Base-by-base conservation (phyloP, 2,888 invertebrate species). In the Platycnemis pennipes region DNA sequence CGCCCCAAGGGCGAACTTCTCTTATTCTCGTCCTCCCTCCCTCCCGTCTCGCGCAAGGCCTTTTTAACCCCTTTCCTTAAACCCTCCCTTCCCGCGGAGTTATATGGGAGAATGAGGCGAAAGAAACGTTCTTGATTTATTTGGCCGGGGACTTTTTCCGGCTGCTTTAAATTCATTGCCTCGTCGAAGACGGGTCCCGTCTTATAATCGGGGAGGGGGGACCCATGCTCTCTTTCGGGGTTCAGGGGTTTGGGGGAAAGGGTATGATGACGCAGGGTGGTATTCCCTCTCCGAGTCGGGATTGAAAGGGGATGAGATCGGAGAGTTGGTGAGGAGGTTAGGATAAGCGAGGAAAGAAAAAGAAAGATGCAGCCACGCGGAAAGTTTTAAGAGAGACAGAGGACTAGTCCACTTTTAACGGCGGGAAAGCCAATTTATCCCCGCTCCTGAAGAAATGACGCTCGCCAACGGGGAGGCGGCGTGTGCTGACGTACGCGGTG, bases 81-180 rank as follows among this genome's bases (percentile, higher is more conserved):
- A 77, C 22, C 42, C 86, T 0, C 86, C 86, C 44, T 2, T 13
- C 86, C 44, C 1, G 44, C 0, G 86, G n/a, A n/a, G n/a, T n/a
- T n/a, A n/a, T n/a, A 86, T 8, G 22, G 44, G 63, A 16, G 26
- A 19, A 7, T 2, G 31, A 69, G 69, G 31, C 37, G 37, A 37
- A 77, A 37, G 37, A 37, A 77, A 77, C 37, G 77, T 37, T 37
- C 37, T 37, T 77, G 77, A 77, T 77, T 77, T 77, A 77, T 77
- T 77, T 37, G 77, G 22, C 37, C 77, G 77, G 37, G 37, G 77
- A 77, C 77, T 77, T 77, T 77, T 37, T 16, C 77, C 77, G 77
- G 77, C 77, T 77, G 77, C 77, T 77, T 77, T 31, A 77, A 77
- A 77, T 77, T 77, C 77, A 77, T 77, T 77, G 77, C 77, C 77